Conservation (phyloP, 2,113 vertebrate species). For the Rhinopomastus cyanomelas region DNA sequence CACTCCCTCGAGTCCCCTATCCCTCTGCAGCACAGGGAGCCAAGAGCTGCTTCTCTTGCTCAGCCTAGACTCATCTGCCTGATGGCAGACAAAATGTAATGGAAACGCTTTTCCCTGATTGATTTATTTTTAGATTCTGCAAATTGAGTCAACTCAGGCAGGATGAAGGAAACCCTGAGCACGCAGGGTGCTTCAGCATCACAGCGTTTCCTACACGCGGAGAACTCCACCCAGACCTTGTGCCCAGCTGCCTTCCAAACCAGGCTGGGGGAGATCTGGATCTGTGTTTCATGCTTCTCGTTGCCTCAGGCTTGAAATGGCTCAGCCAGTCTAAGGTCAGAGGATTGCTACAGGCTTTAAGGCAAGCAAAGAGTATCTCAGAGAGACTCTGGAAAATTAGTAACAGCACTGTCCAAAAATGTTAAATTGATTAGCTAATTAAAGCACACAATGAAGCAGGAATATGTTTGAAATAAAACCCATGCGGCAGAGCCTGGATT, state of each 20-base stretch:
- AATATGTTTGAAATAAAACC: neutral
- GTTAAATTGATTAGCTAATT: neutral
- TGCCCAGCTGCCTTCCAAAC: fast-evolving
- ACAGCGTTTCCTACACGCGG: fast-evolving
- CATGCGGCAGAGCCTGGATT: neutral
- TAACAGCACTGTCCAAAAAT: neutral
- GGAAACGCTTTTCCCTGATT: neutral
- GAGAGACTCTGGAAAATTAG: neutral
- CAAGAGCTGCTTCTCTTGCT: neutral
- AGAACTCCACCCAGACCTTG: neutral
- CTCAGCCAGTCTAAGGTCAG: neutral
- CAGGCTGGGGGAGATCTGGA: neutral
- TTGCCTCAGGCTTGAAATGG: neutral
- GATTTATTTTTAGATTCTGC: neutral
- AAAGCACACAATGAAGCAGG: neutral
- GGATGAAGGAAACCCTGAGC: neutral
- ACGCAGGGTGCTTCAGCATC: neutral
- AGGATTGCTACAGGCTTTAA: neutral
- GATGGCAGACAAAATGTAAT: neutral
- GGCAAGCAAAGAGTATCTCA: neutral
- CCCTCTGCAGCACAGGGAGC: neutral
- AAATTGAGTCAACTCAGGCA: neutral
- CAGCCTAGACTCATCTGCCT: neutral
- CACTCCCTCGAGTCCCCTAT: fast-evolving
- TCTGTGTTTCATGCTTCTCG: neutral